phyloP scores from a whole-genome alignment of 2,113 vertebrate species.

The Syngnathus typhle region DNA sequence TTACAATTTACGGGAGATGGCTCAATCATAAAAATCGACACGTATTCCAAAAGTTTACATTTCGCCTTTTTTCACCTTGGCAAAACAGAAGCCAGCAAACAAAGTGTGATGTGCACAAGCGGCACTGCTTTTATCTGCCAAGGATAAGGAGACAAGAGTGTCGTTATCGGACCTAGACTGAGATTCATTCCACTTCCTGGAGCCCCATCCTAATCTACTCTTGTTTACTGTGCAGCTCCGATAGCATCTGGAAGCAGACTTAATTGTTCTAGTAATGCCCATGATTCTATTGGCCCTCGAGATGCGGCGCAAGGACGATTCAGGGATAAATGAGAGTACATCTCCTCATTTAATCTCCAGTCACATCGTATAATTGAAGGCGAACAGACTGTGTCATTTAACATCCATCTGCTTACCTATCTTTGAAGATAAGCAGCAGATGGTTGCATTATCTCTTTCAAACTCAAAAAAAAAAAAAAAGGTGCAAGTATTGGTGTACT shows the following conservation, averaged over 20 bases:
- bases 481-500: neutral
- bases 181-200: conserved; percentile 54
- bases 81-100: neutral
- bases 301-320: conserved; percentile 41
- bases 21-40: neutral
- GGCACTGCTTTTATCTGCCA: conserved; percentile 12
- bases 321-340: conserved; percentile 32
- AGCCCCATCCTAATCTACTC: conserved; percentile 44
- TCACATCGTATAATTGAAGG: conserved; percentile 31
- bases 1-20: neutral
- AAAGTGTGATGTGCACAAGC: conserved; percentile 11
- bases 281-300: conserved; percentile 43
- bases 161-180: conserved; percentile 37
- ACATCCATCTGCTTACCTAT: conserved; percentile 26
- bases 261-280: conserved; percentile 50
- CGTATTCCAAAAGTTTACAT: conserved; percentile 5
- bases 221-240: conserved; percentile 52
- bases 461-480: neutral
- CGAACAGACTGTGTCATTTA: conserved; percentile 23
- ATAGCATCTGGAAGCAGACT: conserved; percentile 56
- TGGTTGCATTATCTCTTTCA: conserved; percentile 3
- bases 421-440: conserved; percentile 22
- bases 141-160: conserved; percentile 1
- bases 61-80: neutral
- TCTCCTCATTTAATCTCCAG: conserved; percentile 44